Evolutionary conservation across 2,797 vertebrate genomes (phyloP).

Genomic region (Sebastes cheni): DNA sequence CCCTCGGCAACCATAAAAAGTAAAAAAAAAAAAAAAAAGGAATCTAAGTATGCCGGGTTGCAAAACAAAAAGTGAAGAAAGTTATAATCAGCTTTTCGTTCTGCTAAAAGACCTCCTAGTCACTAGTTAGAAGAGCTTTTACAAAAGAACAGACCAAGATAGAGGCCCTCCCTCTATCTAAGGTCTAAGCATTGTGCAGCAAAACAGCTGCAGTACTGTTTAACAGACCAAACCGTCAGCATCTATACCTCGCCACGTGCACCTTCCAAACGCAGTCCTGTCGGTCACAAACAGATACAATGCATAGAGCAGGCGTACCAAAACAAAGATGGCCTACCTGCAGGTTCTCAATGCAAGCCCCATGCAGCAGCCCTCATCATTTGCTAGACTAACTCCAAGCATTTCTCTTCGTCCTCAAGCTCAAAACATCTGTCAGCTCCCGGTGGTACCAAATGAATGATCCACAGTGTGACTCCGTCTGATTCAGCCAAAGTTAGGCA

Average conservation of each 20-base stretch:
- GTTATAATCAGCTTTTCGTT: not conserved
- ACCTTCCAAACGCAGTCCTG: conserved; percentile 6
- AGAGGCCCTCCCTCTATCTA: not conserved
- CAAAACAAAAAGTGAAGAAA: conserved; percentile 14
- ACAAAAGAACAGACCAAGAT: not conserved
- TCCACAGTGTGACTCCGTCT: conserved; percentile 33
- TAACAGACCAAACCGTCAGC: not conserved
- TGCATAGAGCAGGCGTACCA: not conserved
- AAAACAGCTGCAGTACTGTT: conserved; percentile 26
- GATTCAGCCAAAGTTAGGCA: conserved; percentile 32
- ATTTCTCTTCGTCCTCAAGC: conserved; percentile 18
- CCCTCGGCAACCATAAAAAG: not conserved
- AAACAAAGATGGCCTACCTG: conserved; percentile 53
- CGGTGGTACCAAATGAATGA: conserved; percentile 38
- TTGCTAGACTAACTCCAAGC: conserved; percentile 17
- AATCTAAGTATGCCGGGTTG: not conserved
- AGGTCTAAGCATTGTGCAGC: not conserved
- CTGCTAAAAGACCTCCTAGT: not conserved
- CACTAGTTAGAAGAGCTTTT: not conserved
- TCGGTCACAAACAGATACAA: not conserved
- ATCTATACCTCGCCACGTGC: conserved; percentile 15
- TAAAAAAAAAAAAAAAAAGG: not conserved
- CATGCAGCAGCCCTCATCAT: conserved; percentile 49
- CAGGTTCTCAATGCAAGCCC: conserved; percentile 24
- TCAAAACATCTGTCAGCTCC: conserved; percentile 11